A percentile compares a stretch with the other conserved stretches of the same genome.
phyloP scores from a whole-genome alignment of 2,888 invertebrate species.

The Globia sparganii region DNA sequence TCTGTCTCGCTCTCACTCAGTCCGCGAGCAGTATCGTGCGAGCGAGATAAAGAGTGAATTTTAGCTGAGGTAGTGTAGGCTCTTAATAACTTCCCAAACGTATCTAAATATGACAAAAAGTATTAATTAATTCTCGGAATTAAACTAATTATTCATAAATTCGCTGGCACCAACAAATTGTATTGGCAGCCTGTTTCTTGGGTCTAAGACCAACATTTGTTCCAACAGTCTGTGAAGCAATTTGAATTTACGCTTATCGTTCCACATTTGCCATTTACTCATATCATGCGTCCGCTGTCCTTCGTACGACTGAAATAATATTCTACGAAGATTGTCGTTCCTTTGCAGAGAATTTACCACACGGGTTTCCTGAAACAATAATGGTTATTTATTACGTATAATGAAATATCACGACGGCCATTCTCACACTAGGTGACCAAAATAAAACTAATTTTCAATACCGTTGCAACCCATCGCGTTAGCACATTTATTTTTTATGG shows the following conservation, averaged over 20 bases:
- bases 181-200: constrained; percentile 73
- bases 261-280: constrained; percentile 28
- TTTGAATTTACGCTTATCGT: constrained; percentile 65
- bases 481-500: not conserved
- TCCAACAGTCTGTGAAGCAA: constrained; percentile 68
- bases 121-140: not conserved
- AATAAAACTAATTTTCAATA: not conserved
- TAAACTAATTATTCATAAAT: constrained; percentile 69
- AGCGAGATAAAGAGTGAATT: no score
- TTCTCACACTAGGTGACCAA: not conserved
- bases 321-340: constrained; percentile 51
- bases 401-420: not conserved
- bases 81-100: not conserved
- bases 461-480: not conserved
- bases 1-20: no score
- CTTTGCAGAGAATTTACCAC: constrained; percentile 51
- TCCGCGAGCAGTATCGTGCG: no score
- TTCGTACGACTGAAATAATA: constrained; percentile 61
- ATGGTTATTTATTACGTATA: not conserved
- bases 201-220: constrained; percentile 77
- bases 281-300: constrained; percentile 53
- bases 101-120: not conserved
- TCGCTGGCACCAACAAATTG: constrained; percentile 73
- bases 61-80: no score
- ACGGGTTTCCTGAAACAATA: constrained; percentile 64